Percentiles rank a stretch among this genome's conserved stretches.
phyloP scores from a whole-genome alignment of 2,888 invertebrate species.

The Drosophila pegasa region DNA sequence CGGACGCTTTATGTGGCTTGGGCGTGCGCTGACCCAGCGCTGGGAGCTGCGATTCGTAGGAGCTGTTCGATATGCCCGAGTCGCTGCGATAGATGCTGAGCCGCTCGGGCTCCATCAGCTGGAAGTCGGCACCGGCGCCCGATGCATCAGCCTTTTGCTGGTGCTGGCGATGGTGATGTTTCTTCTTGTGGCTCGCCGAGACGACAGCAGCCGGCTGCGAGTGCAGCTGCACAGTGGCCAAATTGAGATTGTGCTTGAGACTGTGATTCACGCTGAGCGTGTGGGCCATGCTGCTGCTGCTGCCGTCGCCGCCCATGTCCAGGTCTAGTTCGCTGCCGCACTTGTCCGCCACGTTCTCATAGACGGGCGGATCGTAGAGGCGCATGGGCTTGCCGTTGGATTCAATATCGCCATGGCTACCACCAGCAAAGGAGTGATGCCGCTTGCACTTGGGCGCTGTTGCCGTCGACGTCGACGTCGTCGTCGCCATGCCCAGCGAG shows the following conservation, averaged over 20 bases:
- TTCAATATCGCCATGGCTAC: conserved; percentile 83
- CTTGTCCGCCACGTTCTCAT: conserved; percentile 89
- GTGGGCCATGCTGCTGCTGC: conserved; percentile 47
- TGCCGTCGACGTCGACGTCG: conserved; percentile 35
- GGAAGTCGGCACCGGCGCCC: conserved; percentile 62
- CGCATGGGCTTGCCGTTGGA: conserved; percentile 76
- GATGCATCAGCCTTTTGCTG: conserved; percentile 75
- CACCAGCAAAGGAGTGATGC: conserved; percentile 85
- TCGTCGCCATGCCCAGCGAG: conserved; percentile 56
- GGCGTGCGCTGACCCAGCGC: conserved; percentile 57
- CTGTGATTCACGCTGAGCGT: conserved; percentile 25
- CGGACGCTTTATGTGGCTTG: conserved; percentile 59
- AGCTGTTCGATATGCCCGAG: conserved; percentile 85
- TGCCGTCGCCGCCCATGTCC: conserved; percentile 58
- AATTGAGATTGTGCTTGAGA: conserved; percentile 32
- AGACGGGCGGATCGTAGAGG: conserved; percentile 85
- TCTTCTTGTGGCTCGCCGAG: conserved; percentile 76
- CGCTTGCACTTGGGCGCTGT: conserved; percentile 81
- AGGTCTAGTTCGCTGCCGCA: conserved; percentile 62
- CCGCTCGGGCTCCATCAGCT: conserved; percentile 83
- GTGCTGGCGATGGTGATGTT: conserved; percentile 83
- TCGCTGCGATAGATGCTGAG: conserved; percentile 85
- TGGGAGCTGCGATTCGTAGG: conserved; percentile 85
- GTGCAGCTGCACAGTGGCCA: conserved; percentile 76
- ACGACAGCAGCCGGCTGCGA: conserved; percentile 63